Base-by-base conservation (phyloP, 2,888 invertebrate species). In the Synergus umbraculus region DNA sequence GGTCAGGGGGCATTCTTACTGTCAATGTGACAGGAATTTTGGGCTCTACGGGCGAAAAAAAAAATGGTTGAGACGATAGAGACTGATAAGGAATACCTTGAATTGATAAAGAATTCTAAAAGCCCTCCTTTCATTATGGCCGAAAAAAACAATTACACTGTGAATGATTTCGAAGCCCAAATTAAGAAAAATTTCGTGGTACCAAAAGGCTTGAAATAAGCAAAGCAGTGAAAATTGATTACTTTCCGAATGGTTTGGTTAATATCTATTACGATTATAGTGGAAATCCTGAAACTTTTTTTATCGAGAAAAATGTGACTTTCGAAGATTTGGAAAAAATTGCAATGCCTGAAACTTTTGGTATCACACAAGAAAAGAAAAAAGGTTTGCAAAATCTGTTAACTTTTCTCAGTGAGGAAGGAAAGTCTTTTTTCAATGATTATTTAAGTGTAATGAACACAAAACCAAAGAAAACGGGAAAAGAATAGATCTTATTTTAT, bases 1-100 rank as follows among this genome's bases (percentile, higher is more conserved):
- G 8, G 79, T 84, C 3, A 78, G 82, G 3, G 82, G 79, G 10
- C 84, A 84, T 65, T 85, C 82, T 0, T 85, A 83, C 44, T 80
- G 82, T 63, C 81, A 79, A 43, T 82, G 84, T 41, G 84, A 85
- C 64, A 43, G 81, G 0, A 83, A 84, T 79, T 82, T 82, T 77
- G 82, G 83, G 4, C 29, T 46, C 66, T 83, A 44, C 18, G 76
- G 37, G 60, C 18, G 69, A n/a, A n/a, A 76, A 78, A 81, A 78
- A 73, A 81, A 65, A 58, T 44, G 18, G 60, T 18, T 4, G 81
- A 82, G 43, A 37, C 37, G 7, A 67, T 84, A 64, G 83, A 82
- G 69, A 81, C 79, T 7, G 18, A 44, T 10, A 29, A 64, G 8
- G 78, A 83, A 46, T 81, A 81, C 60, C 54, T 79, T 43, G 44